Conservation (phyloP, 2,797 vertebrate species). For the Rhinoraja longicauda region DNA sequence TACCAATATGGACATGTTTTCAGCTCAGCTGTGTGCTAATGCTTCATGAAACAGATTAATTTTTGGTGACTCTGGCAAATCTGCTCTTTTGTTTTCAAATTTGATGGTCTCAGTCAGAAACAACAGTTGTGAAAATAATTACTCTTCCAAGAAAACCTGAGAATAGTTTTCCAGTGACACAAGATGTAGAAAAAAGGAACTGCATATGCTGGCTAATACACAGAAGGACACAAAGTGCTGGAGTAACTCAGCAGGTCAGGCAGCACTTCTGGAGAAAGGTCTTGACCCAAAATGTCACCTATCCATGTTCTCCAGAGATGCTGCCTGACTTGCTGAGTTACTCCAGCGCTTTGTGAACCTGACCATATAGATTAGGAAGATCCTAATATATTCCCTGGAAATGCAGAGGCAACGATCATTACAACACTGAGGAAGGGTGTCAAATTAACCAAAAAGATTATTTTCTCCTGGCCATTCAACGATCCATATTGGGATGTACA, state of each 20-base stretch:
- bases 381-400: not conserved
- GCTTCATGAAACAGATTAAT: not conserved
- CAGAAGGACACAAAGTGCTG: too few species aligned
- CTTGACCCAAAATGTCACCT: too few species aligned
- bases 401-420: not conserved
- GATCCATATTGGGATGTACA: not conserved
- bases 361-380: not conserved
- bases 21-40: not conserved
- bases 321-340: too few species aligned
- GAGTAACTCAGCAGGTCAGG: too few species aligned
- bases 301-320: too few species aligned
- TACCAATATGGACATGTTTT: not conserved
- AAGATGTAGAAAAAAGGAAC: not conserved
- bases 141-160: not conserved
- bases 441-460: not conserved
- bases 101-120: not conserved
- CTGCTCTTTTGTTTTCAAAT: slow-evolving; percentile 17
- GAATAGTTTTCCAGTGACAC: not conserved
- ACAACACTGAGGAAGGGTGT: not conserved
- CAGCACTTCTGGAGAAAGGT: too few species aligned
- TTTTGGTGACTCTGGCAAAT: slow-evolving; percentile 22
- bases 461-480: not conserved
- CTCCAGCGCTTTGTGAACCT: not conserved
- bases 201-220: too few species aligned
- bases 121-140: not conserved